A percentile compares a stretch with the other conserved stretches of the same genome.
phyloP scores from a whole-genome alignment of 2,797 vertebrate species.

The Anguilla anguilla region DNA sequence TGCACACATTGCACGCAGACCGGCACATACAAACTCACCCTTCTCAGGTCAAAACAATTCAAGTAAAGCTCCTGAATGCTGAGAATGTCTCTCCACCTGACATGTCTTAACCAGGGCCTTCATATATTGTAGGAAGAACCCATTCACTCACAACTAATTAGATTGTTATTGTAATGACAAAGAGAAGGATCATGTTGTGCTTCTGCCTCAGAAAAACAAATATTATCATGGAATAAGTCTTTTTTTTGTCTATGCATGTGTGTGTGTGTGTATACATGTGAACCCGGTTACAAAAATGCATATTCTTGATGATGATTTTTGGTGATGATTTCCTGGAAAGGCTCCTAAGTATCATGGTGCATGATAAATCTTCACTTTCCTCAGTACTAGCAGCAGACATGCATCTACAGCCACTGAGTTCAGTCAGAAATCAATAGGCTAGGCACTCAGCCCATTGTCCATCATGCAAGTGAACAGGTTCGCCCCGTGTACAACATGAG shows the following conservation, averaged over 20 bases:
- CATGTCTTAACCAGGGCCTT: not conserved
- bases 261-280: not conserved
- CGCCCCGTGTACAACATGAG: slow-evolving; percentile 12
- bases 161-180: not conserved
- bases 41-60: not conserved
- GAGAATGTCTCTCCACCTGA: not conserved
- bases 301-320: not conserved
- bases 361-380: not conserved
- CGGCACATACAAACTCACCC: not conserved
- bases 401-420: not conserved
- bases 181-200: not conserved
- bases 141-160: not conserved
- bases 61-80: not conserved
- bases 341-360: not conserved
- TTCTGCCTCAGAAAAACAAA: not conserved
- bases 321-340: not conserved
- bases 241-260: not conserved
- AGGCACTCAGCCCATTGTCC: slow-evolving; percentile 9
- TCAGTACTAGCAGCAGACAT: slow-evolving; percentile 7
- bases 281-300: not conserved
- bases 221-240: not conserved
- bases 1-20: not conserved
- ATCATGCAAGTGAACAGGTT: slow-evolving; percentile 9
- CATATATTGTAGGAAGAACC: not conserved
- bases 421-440: slow-evolving; percentile 14